Conservation (phyloP, 2,888 invertebrate genomes). For the Sesia apiformis region DNA sequence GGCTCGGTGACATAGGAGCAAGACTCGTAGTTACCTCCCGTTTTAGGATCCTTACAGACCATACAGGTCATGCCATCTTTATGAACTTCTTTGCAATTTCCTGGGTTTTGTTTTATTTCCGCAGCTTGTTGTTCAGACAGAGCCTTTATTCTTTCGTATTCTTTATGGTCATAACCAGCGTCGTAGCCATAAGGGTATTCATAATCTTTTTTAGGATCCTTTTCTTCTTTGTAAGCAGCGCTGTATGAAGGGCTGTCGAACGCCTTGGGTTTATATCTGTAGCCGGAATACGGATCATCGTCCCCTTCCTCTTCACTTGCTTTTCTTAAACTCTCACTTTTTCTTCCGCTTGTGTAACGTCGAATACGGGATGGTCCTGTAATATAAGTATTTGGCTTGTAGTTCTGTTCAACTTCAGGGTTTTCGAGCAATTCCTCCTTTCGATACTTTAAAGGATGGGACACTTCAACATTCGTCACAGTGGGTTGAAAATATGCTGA, state of each 20-base stretch:
- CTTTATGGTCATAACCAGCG: conserved; percentile 67
- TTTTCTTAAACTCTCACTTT: conserved; percentile 47
- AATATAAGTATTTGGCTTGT: conserved; percentile 67
- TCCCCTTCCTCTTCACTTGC: conserved; percentile 39
- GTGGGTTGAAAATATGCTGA: conserved; percentile 61
- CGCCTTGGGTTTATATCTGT: conserved; percentile 66
- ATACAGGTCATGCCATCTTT: conserved; percentile 81
- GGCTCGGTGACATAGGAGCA: conserved; percentile 86
- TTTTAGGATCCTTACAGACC: conserved; percentile 82
- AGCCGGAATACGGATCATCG: conserved; percentile 70
- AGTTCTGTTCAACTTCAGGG: conserved; percentile 50
- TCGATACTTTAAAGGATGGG: conserved; percentile 57
- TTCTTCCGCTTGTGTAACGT: conserved; percentile 64
- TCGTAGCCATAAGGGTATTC: conserved; percentile 66
- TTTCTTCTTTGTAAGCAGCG: conserved; percentile 57
- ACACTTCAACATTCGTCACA: conserved; percentile 56
- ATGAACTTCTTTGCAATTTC: conserved; percentile 78
- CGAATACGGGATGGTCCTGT: conserved; percentile 61
- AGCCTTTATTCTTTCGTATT: conserved; percentile 73
- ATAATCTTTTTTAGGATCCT: conserved; percentile 53
- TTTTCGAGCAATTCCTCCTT: conserved; percentile 51
- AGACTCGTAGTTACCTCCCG: conserved; percentile 84
- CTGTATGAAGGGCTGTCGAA: conserved; percentile 62
- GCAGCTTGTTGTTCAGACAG: conserved; percentile 77
- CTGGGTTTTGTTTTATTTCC: conserved; percentile 75